phyloP scores from a whole-genome alignment of 2,113 vertebrate species.

The Hirundichthys speculiger region DNA sequence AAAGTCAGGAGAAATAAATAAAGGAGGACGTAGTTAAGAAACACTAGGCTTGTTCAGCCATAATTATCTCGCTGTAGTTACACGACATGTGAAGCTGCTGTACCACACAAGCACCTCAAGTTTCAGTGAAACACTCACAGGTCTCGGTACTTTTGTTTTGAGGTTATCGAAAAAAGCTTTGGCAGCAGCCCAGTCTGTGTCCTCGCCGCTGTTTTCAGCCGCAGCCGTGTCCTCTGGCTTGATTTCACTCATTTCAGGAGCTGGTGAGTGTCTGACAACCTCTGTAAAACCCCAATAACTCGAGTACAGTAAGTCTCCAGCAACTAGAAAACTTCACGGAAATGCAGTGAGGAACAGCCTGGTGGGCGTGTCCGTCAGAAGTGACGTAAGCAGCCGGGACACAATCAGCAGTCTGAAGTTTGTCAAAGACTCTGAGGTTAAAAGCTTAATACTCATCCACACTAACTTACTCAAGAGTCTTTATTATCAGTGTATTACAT shows the following conservation, averaged over 20 bases:
- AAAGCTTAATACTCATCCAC: no score
- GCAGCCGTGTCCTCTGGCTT: background rate
- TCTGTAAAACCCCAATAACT: rapidly evolving
- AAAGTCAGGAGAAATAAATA: background rate
- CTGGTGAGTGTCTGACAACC: background rate
- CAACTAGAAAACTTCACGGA: conserved; percentile 50
- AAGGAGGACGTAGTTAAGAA: background rate
- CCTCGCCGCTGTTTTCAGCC: conserved; percentile 35
- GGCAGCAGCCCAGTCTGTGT: conserved; percentile 80
- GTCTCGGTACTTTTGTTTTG: conserved; percentile 80
- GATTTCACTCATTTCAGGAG: conserved; percentile 67
- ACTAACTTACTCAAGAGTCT: no score
- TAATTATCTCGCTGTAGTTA: background rate
- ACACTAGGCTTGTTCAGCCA: background rate
- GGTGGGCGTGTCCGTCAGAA: conserved; percentile 22
- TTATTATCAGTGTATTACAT: no score
- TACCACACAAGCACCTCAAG: no score
- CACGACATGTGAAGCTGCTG: background rate
- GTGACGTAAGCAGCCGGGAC: conserved; percentile 27
- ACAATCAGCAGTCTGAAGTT: background rate
- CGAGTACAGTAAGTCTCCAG: background rate
- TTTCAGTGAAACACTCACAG: conserved; percentile 77
- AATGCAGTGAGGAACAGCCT: background rate
- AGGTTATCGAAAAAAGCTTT: conserved; percentile 83
- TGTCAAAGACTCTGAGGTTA: no score